Evolutionary conservation across 2,113 vertebrate genomes (phyloP).

Genomic region (Nanorana parkeri): DNA sequence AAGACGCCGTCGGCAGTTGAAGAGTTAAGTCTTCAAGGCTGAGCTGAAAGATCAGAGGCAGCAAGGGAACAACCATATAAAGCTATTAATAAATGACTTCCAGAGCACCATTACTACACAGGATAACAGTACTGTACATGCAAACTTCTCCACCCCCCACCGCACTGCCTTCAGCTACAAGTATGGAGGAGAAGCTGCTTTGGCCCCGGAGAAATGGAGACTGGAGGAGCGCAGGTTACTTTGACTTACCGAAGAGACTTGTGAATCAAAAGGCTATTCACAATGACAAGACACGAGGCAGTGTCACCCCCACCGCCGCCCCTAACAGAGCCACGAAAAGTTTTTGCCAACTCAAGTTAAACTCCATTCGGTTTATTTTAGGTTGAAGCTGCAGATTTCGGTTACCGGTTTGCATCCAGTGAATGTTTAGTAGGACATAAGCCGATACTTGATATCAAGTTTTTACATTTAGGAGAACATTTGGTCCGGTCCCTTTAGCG

Average conservation of each 20-base stretch:
- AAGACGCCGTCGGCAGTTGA: neutral
- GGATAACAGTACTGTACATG: too few species aligned
- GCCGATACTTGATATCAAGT: too few species aligned
- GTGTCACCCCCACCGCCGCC: neutral
- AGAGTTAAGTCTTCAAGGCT: constrained; percentile 34
- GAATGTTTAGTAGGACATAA: too few species aligned
- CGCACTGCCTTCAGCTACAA: constrained; percentile 14
- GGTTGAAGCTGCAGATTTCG: too few species aligned
- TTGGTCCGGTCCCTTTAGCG: too few species aligned
- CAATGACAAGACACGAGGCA: neutral
- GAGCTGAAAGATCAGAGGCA: constrained; percentile 26
- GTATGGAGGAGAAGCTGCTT: constrained; percentile 1
- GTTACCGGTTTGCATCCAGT: too few species aligned
- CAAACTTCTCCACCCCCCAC: too few species aligned
- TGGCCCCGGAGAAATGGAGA: constrained; percentile 16
- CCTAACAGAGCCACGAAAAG: neutral
- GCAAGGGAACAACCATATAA: constrained; percentile 49
- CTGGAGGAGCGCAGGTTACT: constrained; percentile 16
- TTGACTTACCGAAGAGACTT: neutral
- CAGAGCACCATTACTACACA: constrained; percentile 52
- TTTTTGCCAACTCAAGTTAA: too few species aligned
- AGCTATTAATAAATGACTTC: constrained; percentile 58
- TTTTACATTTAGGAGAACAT: too few species aligned
- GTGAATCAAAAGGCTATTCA: too few species aligned
- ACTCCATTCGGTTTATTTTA: too few species aligned